These are phyloP conservation scores for Apodemus sylvaticus DNA, from an alignment of 2,113 vertebrate species.

Conservation along the genomic window DNA sequence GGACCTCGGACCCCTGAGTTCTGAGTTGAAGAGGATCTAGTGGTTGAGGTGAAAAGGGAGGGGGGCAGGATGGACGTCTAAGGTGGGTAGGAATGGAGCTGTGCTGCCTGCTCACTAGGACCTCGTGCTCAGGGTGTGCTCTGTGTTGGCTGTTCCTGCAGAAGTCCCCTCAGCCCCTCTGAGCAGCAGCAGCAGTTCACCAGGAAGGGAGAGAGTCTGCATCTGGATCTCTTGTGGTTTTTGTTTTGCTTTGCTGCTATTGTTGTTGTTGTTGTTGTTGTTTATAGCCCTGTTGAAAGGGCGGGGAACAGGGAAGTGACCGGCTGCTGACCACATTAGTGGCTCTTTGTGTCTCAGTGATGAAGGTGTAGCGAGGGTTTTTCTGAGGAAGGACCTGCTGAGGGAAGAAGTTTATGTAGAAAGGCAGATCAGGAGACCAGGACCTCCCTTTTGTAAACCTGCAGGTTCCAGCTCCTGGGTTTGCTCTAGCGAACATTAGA, in stretches of 20 bases:
- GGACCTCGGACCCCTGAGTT: background rate
- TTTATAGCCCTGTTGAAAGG: background rate
- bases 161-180: background rate
- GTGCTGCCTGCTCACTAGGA: background rate
- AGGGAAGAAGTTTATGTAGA: background rate
- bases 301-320: too few relatives aligned
- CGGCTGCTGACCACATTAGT: background rate
- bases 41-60: background rate
- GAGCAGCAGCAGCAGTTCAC: background rate
- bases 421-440: background rate
- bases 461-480: background rate
- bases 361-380: background rate
- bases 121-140: background rate
- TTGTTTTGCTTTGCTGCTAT: too few relatives aligned
- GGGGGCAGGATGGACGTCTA: background rate
- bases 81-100: background rate
- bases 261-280: background rate
- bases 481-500: background rate
- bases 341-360: background rate
- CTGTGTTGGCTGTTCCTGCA: too few relatives aligned
- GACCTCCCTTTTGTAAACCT: background rate
- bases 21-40: background rate
- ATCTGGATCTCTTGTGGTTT: background rate
- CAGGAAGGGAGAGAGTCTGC: background rate
- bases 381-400: background rate